Evolutionary conservation across 2,888 invertebrate species (phyloP).

Genomic region (Pseudoips prasinana): DNA sequence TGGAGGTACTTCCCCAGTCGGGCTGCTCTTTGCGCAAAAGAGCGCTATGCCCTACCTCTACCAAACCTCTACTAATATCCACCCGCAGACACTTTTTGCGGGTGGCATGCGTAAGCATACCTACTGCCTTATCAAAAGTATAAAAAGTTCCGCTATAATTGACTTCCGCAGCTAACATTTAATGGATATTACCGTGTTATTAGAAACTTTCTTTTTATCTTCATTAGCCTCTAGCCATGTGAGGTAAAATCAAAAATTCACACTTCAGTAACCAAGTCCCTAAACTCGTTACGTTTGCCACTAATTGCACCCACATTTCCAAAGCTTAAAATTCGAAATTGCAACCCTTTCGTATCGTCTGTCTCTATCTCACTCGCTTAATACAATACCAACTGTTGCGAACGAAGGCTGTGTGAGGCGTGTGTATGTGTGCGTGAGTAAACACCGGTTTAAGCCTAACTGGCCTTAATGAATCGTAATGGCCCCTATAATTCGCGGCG

Average conservation of each 20-base stretch:
- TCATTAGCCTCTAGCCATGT: slow-evolving; percentile 35
- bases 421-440: slow-evolving; percentile 70
- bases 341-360: slow-evolving; percentile 45
- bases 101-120: too few relatives aligned
- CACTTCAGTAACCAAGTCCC: slow-evolving; percentile 60
- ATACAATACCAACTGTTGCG: slow-evolving; percentile 69
- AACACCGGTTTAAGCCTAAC: slow-evolving; percentile 83
- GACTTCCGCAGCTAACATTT: too few relatives aligned
- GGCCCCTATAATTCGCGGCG: slow-evolving; percentile 83
- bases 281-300: slow-evolving; percentile 68
- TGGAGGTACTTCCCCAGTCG: too few relatives aligned
- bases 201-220: too few relatives aligned
- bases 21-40: too few relatives aligned
- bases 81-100: too few relatives aligned
- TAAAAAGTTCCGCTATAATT: too few relatives aligned
- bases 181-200: too few relatives aligned
- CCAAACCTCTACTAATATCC: too few relatives aligned
- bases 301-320: slow-evolving; percentile 72
- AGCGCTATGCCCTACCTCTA: too few relatives aligned
- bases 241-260: slow-evolving; percentile 59
- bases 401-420: slow-evolving; percentile 41
- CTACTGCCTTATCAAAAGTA: too few relatives aligned
- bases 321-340: slow-evolving; percentile 69
- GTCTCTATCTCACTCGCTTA: slow-evolving; percentile 53
- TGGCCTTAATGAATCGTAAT: slow-evolving; percentile 84